Base-by-base conservation (phyloP, 2,797 vertebrate genomes). In the Sebastes jordani region DNA sequence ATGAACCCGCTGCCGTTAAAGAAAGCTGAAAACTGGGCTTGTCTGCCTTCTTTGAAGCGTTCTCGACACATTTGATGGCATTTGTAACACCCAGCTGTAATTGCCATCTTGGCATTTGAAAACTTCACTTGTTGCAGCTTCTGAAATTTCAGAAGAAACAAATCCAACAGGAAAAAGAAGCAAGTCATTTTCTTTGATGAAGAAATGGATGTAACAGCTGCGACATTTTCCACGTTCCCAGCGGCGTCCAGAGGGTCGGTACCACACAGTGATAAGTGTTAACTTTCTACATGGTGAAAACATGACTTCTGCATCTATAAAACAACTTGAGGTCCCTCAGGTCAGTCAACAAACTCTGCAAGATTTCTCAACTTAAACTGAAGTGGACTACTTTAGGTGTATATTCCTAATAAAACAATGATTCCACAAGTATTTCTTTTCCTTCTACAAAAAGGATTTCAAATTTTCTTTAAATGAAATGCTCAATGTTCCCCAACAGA, bases 51-150 rank as follows among this genome's bases (percentile, higher is more conserved):
- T 71, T 42, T 71, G 5, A 60, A 7, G 3, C 23, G 9, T 23
- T 49, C 52, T 30, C 29, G 11, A 16, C 22, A 74, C 52, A n/a
- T 27, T 23, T 22, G 6, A 42, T 62, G 62, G 3, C 46, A 69
- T 27, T 10, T 34, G 1, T 71, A 36, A 65, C 16, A 32, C 49
- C 0, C 25, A 20, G 27, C 36, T 64, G 20, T 70, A 16, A 75
- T 75, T 75, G 29, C 38, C 29, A 13, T 71, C 7, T 23, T 75
- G 61, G 66, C 78, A 70, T 52, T 38, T 81, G 10, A 59, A 75
- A 38, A 52, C 54, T 27, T 27, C 14, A 7, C 32, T 27, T 38
- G 6, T 63, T 63, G 36, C 52, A 22, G 49, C 46, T 56, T 42
- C 8, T 62, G 11, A 36, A 42, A 11, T 46, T 42, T 22, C 65